phyloP scores from a whole-genome alignment of 2,113 vertebrate genomes.

The Elanus axillaris region DNA sequence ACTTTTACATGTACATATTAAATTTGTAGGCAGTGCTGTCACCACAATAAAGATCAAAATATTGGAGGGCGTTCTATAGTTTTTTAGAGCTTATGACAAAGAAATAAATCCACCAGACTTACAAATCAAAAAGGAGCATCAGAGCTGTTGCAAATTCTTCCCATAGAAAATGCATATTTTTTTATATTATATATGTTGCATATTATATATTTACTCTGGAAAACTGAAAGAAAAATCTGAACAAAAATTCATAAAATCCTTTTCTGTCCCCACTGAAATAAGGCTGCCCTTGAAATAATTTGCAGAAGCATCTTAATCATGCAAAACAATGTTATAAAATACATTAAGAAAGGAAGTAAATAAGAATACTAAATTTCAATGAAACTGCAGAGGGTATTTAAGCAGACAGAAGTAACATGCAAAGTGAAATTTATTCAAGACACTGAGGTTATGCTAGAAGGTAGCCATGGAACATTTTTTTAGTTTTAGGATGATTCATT shows the following conservation, averaged over 20 bases:
- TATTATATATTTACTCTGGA: not conserved
- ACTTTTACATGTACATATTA: not conserved
- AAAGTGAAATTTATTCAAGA: not conserved
- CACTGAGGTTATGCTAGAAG: not conserved
- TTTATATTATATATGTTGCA: not conserved
- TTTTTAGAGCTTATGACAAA: not conserved
- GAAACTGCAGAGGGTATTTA: not conserved
- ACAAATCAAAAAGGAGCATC: not conserved
- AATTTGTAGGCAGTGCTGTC: not conserved
- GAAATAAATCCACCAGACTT: not conserved
- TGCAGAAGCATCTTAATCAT: not conserved
- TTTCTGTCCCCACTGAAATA: not conserved
- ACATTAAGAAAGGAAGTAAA: not conserved
- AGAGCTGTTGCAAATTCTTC: not conserved
- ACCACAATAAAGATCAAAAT: not conserved
- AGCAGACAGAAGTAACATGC: not conserved
- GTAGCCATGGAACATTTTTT: not conserved
- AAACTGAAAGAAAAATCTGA: not conserved
- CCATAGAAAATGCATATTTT: not conserved
- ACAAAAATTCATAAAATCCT: not conserved
- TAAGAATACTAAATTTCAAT: not conserved
- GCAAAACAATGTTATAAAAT: not conserved
- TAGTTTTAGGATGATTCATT: not conserved
- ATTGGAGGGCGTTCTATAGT: not conserved
- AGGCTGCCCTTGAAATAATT: not conserved